A percentile compares a stretch with the other conserved stretches of the same genome.
phyloP scores from a whole-genome alignment of 2,113 vertebrate species.

The Uropsilus gracilis region DNA sequence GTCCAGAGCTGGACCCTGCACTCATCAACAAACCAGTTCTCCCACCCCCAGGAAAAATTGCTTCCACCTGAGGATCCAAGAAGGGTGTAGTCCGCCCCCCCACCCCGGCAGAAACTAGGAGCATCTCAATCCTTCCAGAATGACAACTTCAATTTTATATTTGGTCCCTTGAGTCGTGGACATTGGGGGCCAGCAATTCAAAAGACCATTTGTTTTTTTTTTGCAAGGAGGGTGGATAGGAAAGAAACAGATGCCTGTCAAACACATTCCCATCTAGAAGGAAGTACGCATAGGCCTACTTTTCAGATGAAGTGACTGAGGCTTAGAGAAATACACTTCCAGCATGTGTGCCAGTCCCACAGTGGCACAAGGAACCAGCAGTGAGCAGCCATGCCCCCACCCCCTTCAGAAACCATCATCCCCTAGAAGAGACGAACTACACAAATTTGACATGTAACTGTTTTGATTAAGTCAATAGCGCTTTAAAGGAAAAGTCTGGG shows the following conservation, averaged over 20 bases:
- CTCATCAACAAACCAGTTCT: background rate
- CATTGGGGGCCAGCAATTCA: background rate
- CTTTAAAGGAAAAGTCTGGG: background rate
- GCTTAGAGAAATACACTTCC: background rate
- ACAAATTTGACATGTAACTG: background rate
- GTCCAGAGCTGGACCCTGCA: background rate
- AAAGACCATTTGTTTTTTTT: constrained; percentile 7
- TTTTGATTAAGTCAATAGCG: background rate
- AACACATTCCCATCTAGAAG: background rate
- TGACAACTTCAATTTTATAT: background rate
- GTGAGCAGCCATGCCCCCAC: background rate
- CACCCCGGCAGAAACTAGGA: background rate
- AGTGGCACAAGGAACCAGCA: background rate
- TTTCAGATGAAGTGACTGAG: background rate
- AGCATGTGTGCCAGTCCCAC: too few species aligned
- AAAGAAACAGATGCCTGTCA: background rate
- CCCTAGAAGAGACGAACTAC: background rate
- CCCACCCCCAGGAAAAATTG: background rate
- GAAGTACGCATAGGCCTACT: background rate
- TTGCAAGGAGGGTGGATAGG: background rate
- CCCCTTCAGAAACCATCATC: background rate
- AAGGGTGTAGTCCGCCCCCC: background rate
- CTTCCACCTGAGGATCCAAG: background rate
- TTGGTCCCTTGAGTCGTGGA: background rate
- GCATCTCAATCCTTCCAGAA: background rate